phyloP scores from a whole-genome alignment of 2,113 vertebrate genomes.

The Dicrurus megarhynchus region DNA sequence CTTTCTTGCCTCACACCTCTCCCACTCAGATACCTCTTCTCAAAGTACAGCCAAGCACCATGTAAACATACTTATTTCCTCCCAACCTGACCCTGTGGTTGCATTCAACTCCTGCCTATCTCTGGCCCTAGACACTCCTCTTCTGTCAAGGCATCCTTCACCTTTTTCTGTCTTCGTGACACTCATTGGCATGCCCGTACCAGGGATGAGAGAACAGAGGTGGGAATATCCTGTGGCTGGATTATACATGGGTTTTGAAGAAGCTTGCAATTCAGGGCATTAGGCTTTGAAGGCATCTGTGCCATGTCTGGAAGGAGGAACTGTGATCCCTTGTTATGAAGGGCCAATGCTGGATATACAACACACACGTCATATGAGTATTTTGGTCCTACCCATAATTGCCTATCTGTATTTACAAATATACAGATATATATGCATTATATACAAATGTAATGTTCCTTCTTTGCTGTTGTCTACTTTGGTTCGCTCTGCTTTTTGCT shows the following conservation, averaged over 20 bases:
- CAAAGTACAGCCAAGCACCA: neutral
- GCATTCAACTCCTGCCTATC: neutral
- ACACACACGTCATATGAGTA: rapidly evolving
- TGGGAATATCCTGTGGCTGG: neutral
- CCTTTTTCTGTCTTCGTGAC: neutral
- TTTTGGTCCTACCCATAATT: neutral
- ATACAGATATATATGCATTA: neutral
- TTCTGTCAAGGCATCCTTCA: neutral
- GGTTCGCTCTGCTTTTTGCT: neutral
- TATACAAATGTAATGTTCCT: neutral
- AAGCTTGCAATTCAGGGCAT: neutral
- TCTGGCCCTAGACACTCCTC: neutral
- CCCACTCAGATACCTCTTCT: neutral
- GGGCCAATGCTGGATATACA: neutral
- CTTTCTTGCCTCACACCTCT: neutral
- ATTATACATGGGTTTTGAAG: neutral
- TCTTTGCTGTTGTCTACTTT: neutral
- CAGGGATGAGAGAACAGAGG: neutral
- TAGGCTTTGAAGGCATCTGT: neutral
- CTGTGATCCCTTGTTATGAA: neutral
- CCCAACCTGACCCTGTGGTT: neutral
- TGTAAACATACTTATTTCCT: neutral
- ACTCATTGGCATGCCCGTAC: neutral
- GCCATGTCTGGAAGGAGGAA: neutral
- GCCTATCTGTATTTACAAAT: neutral